phyloP scores from a whole-genome alignment of 2,113 vertebrate species.

The Corapipo altera region DNA sequence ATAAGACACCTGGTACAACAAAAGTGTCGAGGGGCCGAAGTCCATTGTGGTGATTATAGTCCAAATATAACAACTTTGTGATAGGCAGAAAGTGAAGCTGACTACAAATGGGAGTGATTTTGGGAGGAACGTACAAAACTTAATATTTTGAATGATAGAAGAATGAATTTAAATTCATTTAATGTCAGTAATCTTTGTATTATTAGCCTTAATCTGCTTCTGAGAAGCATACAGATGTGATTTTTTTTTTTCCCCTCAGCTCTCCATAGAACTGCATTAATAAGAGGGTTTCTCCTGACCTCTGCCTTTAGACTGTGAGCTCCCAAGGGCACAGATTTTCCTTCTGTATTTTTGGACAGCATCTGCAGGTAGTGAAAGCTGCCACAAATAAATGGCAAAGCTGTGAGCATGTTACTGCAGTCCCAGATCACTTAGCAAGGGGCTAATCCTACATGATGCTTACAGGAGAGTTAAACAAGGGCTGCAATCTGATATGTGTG shows the following conservation, averaged over 20 bases:
- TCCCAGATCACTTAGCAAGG: background rate
- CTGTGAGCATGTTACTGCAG: background rate
- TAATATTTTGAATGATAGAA: constrained; percentile 17
- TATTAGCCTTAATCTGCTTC: constrained; percentile 42
- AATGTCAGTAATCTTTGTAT: constrained; percentile 32
- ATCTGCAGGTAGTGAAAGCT: background rate
- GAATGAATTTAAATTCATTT: constrained; percentile 41
- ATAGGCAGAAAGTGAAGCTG: background rate
- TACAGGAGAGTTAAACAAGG: background rate
- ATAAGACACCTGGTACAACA: background rate
- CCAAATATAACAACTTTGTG: background rate
- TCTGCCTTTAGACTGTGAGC: background rate
- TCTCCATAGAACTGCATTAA: background rate
- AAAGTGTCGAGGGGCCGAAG: background rate
- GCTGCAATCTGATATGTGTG: background rate
- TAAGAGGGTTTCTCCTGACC: constrained; percentile 2
- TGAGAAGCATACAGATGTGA: background rate
- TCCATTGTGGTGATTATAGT: background rate
- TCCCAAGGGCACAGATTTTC: background rate
- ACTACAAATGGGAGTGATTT: background rate
- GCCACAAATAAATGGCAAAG: background rate
- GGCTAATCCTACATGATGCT: background rate
- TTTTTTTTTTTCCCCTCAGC: background rate
- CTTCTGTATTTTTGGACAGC: background rate
- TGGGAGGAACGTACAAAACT: background rate